Conservation (phyloP, 2,797 vertebrate species). For the Stomatorhinus walkeri region DNA sequence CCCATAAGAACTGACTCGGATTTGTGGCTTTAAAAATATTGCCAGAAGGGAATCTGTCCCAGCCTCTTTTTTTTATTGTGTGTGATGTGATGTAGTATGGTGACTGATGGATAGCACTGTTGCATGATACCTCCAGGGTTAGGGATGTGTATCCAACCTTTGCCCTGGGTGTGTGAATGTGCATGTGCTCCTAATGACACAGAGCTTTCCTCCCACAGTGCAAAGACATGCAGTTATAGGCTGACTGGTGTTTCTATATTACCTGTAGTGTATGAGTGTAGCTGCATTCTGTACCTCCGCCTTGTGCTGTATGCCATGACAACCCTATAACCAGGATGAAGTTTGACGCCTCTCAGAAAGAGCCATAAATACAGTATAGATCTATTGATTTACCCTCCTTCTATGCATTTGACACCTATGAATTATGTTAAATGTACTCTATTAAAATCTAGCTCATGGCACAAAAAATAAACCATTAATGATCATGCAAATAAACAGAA, state of each 20-base stretch:
- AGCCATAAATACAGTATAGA: background rate
- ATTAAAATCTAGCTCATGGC: background rate
- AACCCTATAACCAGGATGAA: background rate
- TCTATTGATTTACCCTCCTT: slow-evolving; percentile 9
- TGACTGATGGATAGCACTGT: background rate
- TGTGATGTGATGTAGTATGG: background rate
- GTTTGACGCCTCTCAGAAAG: background rate
- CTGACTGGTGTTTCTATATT: background rate
- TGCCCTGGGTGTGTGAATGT: background rate
- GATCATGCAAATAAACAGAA: background rate
- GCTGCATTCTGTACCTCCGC: background rate
- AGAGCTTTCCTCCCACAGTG: background rate
- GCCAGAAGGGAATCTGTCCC: background rate
- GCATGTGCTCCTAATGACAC: background rate
- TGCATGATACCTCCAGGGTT: background rate
- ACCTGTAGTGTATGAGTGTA: background rate
- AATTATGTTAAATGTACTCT: background rate
- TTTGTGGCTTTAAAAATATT: background rate
- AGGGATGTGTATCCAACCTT: background rate
- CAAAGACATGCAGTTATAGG: background rate
- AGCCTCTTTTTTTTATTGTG: background rate
- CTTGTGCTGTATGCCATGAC: background rate
- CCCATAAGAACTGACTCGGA: background rate
- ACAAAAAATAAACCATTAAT: slow-evolving; percentile 18
- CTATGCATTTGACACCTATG: background rate